These are phyloP conservation scores for Micromys minutus DNA, from an alignment of 2,113 vertebrate genomes.

Conservation along the genomic window DNA sequence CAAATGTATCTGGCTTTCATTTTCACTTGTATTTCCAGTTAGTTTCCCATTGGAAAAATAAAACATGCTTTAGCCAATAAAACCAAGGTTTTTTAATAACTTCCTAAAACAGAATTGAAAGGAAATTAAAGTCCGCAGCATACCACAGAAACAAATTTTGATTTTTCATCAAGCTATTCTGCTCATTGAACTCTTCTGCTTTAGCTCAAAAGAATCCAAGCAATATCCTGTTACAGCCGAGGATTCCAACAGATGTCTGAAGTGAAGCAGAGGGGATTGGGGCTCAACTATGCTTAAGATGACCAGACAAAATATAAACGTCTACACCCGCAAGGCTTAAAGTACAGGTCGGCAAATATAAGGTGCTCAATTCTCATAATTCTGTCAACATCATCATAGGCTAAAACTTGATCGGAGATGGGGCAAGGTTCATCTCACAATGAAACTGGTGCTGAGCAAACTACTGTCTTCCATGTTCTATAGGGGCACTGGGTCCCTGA, in stretches of 20 bases:
- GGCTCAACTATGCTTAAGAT: conserved; percentile 45
- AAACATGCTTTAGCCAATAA: not conserved
- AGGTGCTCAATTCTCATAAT: conserved; percentile 34
- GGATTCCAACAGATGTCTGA: conserved; percentile 51
- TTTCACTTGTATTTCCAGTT: not conserved
- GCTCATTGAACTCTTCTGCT: conserved; percentile 30
- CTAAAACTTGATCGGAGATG: not conserved
- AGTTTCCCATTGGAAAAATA: not conserved
- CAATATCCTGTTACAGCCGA: conserved; percentile 66
- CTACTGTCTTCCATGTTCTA: not conserved
- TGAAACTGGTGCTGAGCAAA: not conserved
- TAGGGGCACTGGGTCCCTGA: not conserved
- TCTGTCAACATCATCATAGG: not conserved
- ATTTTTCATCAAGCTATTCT: conserved; percentile 44
- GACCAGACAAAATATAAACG: conserved; percentile 39
- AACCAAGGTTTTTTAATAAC: not conserved
- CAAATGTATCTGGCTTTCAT: not conserved
- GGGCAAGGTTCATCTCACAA: not conserved
- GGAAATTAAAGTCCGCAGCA: conserved; percentile 51
- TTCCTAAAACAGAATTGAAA: conserved; percentile 44
- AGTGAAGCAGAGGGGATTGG: conserved; percentile 43
- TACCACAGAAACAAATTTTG: conserved; percentile 1
- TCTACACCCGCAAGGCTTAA: conserved; percentile 14
- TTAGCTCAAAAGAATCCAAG: conserved; percentile 63
- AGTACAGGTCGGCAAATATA: not conserved